Evolutionary conservation across 1,140 invertebrate species (phyloP).

Genomic region (fruit fly (Drosophila melanogaster)): DNA sequence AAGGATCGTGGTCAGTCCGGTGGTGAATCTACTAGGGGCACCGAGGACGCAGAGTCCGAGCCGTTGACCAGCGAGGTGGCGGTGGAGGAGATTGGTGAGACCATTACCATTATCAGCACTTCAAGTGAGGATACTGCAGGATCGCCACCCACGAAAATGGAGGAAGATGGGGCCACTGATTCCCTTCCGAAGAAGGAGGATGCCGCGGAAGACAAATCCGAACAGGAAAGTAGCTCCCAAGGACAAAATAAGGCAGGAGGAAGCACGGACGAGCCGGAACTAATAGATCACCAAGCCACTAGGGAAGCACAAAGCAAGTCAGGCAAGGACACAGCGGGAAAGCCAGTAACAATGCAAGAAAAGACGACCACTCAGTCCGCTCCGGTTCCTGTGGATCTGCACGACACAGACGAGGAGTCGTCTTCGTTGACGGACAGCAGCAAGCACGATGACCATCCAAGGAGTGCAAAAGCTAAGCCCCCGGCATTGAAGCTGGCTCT

Average conservation of each 20-base stretch:
- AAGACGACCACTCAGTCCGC: background rate
- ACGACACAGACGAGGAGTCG: constrained; percentile 86
- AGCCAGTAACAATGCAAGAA: constrained; percentile 21
- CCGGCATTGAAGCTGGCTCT: background rate
- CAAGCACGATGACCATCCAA: constrained; percentile 51
- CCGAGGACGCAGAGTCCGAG: constrained; percentile 19
- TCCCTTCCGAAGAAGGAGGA: constrained; percentile 6
- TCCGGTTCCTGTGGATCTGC: constrained; percentile 49
- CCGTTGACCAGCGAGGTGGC: constrained; percentile 54
- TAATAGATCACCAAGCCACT: background rate
- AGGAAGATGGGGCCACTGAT: constrained; percentile 17
- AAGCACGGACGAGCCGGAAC: background rate
- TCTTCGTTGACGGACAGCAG: constrained; percentile 84
- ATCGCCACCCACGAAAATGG: constrained; percentile 13
- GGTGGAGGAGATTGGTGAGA: constrained; percentile 54
- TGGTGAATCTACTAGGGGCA: constrained; percentile 6
- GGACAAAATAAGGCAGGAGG: background rate
- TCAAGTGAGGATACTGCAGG: constrained; percentile 61
- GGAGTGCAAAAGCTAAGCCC: constrained; percentile 21
- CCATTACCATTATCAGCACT: constrained; percentile 63
- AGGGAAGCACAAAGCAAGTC: constrained; percentile 4
- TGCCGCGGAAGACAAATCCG: background rate
- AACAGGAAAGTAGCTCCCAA: background rate
- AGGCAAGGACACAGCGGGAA: constrained; percentile 24
- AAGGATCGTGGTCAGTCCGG: constrained; percentile 42